Percentiles rank a stretch among this genome's conserved stretches.
phyloP scores from a whole-genome alignment of 2,113 vertebrate genomes.

The Terrapene triunguis region DNA sequence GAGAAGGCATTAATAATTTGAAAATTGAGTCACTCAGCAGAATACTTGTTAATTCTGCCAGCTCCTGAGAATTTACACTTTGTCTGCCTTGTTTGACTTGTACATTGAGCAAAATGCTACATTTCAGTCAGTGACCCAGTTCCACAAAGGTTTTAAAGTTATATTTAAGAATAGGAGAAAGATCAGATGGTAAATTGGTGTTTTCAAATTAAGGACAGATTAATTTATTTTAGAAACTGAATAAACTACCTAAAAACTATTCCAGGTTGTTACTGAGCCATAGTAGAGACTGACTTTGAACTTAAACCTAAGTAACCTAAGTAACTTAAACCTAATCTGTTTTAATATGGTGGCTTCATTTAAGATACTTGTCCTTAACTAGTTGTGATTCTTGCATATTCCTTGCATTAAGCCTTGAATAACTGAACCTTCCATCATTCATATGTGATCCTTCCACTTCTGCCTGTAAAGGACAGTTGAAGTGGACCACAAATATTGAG shows the following conservation, averaged over 20 bases:
- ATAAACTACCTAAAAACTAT: not conserved
- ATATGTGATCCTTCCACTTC: not conserved
- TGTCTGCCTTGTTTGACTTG: constrained; percentile 65
- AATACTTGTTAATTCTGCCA: constrained; percentile 68
- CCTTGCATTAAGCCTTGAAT: not conserved
- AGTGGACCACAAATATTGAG: not conserved
- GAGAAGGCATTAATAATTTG: constrained; percentile 64
- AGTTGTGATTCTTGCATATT: not conserved
- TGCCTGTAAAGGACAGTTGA: not conserved
- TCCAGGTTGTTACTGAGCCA: not conserved
- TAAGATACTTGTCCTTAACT: not conserved
- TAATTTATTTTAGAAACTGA: constrained; percentile 17
- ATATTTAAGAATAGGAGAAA: constrained; percentile 30
- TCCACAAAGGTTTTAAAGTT: constrained; percentile 56
- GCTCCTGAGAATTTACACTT: constrained; percentile 58
- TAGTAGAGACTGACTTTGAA: not conserved
- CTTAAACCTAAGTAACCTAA: not conserved
- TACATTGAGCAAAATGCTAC: constrained; percentile 37
- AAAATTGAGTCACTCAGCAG: constrained; percentile 68
- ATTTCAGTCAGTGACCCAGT: constrained; percentile 47
- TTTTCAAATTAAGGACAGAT: constrained; percentile 40
- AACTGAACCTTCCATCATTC: not conserved
- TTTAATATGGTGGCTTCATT: not conserved
- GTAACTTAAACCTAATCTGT: not conserved
- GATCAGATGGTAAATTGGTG: constrained; percentile 23